These are phyloP conservation scores for Pipistrellus pipistrellus DNA, from an alignment of 2,797 vertebrate genomes.

Conservation along the genomic window DNA sequence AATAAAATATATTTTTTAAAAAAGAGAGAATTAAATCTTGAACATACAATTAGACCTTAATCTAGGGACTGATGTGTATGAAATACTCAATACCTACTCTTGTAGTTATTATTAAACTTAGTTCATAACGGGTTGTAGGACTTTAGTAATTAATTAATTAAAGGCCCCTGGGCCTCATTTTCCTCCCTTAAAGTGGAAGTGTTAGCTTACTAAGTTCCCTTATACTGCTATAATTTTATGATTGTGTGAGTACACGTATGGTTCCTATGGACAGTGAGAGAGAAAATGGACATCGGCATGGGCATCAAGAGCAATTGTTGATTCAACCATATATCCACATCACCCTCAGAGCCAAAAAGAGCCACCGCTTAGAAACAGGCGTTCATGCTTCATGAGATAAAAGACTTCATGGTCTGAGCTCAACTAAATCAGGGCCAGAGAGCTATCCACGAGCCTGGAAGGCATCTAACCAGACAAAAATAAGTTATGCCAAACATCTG, in stretches of 20 bases:
- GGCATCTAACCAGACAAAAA: neutral
- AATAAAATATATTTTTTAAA: no score
- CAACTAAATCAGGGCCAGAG: neutral
- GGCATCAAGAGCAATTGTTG: neutral
- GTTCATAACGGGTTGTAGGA: neutral
- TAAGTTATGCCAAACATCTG: neutral
- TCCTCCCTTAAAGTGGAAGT: neutral
- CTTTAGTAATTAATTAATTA: neutral
- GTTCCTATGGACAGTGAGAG: neutral
- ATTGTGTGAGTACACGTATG: accelerated
- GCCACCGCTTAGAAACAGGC: neutral
- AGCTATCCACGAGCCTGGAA: neutral
- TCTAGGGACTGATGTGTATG: neutral
- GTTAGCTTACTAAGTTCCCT: neutral
- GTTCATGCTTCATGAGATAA: neutral
- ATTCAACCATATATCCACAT: neutral
- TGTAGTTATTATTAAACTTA: neutral
- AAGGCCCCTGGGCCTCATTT: neutral
- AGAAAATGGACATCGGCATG: neutral
- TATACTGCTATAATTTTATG: neutral
- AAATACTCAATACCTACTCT: neutral
- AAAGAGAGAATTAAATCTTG: neutral
- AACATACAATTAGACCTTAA: neutral
- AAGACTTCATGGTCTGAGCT: neutral
- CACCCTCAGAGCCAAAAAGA: neutral